Evolutionary conservation across 2,888 invertebrate genomes (phyloP).

Genomic region (Zaprionus bogoriensis): DNA sequence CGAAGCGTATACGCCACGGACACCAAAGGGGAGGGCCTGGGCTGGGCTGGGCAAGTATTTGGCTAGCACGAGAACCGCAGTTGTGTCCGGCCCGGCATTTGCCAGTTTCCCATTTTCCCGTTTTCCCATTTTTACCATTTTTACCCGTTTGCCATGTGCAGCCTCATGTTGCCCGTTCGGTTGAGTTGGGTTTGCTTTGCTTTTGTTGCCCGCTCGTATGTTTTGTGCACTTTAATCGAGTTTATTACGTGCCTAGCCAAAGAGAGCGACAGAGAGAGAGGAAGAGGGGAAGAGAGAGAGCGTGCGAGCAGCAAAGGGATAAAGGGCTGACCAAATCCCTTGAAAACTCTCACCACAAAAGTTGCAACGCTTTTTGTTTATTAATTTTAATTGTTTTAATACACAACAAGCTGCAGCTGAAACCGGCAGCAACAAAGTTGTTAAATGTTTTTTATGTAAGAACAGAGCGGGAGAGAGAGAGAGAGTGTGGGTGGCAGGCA

Average conservation of each 20-base stretch:
- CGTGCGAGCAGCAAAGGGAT: neutral
- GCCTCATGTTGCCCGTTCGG: conserved; percentile 25
- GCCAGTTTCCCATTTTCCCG: conserved; percentile 45
- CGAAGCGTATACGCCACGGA: conserved; percentile 5
- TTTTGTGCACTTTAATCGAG: conserved; percentile 71
- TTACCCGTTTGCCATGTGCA: conserved; percentile 45
- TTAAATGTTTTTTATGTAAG: conserved; percentile 8
- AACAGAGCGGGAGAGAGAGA: conserved; percentile 17
- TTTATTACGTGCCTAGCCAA: conserved; percentile 66
- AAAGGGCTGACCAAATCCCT: conserved; percentile 35
- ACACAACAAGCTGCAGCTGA: conserved; percentile 27
- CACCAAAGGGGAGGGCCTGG: neutral
- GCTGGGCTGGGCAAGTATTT: no score
- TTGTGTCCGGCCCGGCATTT: neutral
- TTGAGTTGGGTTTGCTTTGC: conserved; percentile 16
- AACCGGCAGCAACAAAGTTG: conserved; percentile 29
- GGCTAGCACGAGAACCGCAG: neutral
- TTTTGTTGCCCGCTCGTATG: conserved; percentile 59
- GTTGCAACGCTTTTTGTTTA: conserved; percentile 56
- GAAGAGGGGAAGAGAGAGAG: neutral
- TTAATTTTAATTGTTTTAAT: conserved; percentile 66
- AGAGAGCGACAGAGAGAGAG: neutral
- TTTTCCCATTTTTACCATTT: no score
- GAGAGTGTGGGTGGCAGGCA: neutral
- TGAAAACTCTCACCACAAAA: conserved; percentile 56